phyloP scores from a whole-genome alignment of 2,113 vertebrate genomes.

The Anguilla rostrata region DNA sequence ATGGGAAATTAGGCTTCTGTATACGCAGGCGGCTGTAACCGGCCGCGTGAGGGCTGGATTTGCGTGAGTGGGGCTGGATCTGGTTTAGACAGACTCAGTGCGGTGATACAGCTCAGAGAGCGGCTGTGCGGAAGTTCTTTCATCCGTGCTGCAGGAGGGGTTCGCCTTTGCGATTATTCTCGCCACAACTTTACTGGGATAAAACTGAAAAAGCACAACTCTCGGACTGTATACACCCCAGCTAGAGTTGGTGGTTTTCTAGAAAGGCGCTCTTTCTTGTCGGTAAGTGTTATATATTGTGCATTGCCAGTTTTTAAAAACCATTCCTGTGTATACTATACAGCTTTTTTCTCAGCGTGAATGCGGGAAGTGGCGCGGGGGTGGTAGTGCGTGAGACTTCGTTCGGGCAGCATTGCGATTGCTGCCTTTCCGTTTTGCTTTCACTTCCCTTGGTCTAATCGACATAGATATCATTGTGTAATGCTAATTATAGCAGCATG shows the following conservation, averaged over 20 bases:
- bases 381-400: conserved; percentile 60
- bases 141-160: conserved; percentile 59
- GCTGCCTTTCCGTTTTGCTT: conserved; percentile 18
- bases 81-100: conserved; percentile 47
- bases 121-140: conserved; percentile 73
- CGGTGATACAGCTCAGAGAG: conserved; percentile 51
- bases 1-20: conserved; percentile 12
- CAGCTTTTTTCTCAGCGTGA: conserved; percentile 47
- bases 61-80: conserved; percentile 60
- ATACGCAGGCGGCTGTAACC: conserved; percentile 25
- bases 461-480: neutral
- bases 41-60: conserved; percentile 41
- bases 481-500: neutral
- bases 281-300: conserved; percentile 44
- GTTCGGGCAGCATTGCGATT: conserved; percentile 12
- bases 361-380: conserved; percentile 67
- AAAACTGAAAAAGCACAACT: conserved; percentile 32
- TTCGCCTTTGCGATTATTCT: conserved; percentile 48
- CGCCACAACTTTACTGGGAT: conserved; percentile 49
- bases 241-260: conserved; percentile 28
- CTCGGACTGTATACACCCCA: conserved; percentile 31
- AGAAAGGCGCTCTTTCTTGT: conserved; percentile 26
- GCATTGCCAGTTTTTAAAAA: conserved; percentile 28
- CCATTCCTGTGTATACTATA: conserved; percentile 48
- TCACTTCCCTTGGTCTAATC: conserved; percentile 14